Evolutionary conservation across 2,113 vertebrate genomes (phyloP).

Genomic region (Leptobrachium leishanense): DNA sequence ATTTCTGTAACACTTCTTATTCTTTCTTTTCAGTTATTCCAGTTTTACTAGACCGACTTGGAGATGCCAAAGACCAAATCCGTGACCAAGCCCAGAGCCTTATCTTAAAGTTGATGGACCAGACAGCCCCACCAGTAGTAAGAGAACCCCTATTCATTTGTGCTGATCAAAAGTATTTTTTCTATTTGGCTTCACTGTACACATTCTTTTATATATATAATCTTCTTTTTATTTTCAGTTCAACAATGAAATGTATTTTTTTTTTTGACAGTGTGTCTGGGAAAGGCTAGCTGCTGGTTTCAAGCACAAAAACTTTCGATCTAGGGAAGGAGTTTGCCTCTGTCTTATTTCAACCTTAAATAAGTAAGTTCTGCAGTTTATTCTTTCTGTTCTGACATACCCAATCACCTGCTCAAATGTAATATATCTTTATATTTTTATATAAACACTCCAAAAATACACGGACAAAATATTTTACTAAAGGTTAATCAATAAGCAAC

Average conservation of each 20-base stretch:
- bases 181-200: too few relatives aligned
- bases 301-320: constrained; percentile 97
- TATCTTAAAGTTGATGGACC: constrained; percentile 85
- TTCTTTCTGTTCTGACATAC: too few relatives aligned
- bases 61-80: constrained; percentile 94
- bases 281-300: constrained; percentile 86
- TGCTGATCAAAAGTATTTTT: too few relatives aligned
- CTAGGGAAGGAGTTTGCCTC: constrained; percentile 89
- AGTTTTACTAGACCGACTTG: constrained; percentile 89
- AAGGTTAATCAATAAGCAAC: too few relatives aligned
- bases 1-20: too few relatives aligned
- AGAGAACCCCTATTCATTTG: background rate
- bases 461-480: too few relatives aligned
- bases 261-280: constrained; percentile 83
- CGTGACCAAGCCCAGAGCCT: constrained; percentile 89
- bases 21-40: constrained; percentile 70
- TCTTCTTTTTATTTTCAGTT: too few relatives aligned
- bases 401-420: too few relatives aligned
- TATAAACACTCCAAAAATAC: too few relatives aligned
- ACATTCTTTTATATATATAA: too few relatives aligned
- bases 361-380: constrained; percentile 78
- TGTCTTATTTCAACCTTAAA: constrained; percentile 88
- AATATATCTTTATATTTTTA: too few relatives aligned
- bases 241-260: constrained; percentile 1
- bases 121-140: constrained; percentile 45